Percentiles rank a stretch among this genome's conserved stretches.
Evolutionary conservation across 2,888 invertebrate species (phyloP).

Genomic region (Synanthedon vespiformis): DNA sequence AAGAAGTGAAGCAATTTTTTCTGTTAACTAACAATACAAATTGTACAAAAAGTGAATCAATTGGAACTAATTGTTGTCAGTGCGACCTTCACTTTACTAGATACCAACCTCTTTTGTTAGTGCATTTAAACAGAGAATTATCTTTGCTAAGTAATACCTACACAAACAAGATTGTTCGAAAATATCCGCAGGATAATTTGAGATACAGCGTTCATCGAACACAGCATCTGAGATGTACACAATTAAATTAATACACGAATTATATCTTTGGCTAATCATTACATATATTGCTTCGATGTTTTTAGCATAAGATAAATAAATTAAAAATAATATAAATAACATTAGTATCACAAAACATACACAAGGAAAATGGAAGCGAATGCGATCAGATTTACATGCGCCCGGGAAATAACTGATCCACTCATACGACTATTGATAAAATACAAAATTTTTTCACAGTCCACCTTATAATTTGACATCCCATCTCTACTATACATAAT

Average conservation of each 20-base stretch:
- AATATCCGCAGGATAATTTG: too few relatives aligned
- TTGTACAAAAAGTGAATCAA: constrained; percentile 9
- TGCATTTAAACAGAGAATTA: background rate
- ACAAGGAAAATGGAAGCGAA: background rate
- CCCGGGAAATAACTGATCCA: constrained; percentile 13
- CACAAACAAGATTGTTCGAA: too few relatives aligned
- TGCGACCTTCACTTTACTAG: constrained; percentile 22
- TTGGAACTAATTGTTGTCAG: constrained; percentile 20
- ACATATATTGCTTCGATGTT: too few relatives aligned
- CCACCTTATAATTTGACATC: constrained; percentile 43
- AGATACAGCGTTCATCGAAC: too few relatives aligned
- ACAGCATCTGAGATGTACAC: too few relatives aligned
- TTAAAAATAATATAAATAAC: too few relatives aligned
- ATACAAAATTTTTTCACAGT: constrained; percentile 46
- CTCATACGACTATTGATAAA: constrained; percentile 42
- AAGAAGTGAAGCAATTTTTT: background rate
- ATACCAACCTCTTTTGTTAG: constrained; percentile 8
- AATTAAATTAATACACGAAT: too few relatives aligned
- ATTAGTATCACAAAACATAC: background rate
- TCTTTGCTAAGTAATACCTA: background rate
- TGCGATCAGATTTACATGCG: constrained; percentile 1
- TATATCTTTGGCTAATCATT: too few relatives aligned
- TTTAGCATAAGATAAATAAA: too few relatives aligned
- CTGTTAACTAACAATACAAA: constrained; percentile 1
- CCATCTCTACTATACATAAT: constrained; percentile 55